These are phyloP conservation scores for Micronycteris hirsuta DNA, from an alignment of 2,113 vertebrate species.

Conservation along the genomic window DNA sequence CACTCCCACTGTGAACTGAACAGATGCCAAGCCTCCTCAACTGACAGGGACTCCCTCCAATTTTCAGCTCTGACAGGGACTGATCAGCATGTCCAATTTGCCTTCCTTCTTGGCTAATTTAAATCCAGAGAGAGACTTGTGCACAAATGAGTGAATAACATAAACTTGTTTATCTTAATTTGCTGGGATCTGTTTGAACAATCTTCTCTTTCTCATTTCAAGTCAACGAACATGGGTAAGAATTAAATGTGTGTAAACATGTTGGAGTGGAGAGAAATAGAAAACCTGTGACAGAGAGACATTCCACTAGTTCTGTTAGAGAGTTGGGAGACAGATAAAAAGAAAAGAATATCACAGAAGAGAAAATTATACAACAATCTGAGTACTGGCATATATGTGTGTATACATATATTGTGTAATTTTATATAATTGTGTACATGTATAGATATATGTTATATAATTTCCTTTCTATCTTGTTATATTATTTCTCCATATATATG, in stretches of 20 bases:
- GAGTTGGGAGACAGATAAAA: not conserved
- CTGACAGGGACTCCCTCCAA: not conserved
- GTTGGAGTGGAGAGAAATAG: not conserved
- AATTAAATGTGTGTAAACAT: not conserved
- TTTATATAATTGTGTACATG: not conserved
- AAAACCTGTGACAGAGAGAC: not conserved
- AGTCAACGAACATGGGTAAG: not conserved
- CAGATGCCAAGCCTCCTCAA: not conserved
- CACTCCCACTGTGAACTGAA: not conserved
- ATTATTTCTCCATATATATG: not conserved
- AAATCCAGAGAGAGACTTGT: not conserved
- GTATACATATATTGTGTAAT: no score
- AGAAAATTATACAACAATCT: not conserved
- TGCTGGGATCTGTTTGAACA: not conserved
- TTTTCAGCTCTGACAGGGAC: not conserved
- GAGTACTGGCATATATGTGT: not conserved
- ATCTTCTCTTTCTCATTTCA: not conserved
- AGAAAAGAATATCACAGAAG: not conserved
- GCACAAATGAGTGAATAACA: not conserved
- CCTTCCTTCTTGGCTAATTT: not conserved
- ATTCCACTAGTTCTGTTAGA: not conserved
- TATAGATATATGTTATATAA: not conserved
- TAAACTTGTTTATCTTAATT: constrained; percentile 28
- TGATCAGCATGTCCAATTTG: not conserved
- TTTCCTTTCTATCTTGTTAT: not conserved